Evolutionary conservation across 1,140 invertebrate genomes (phyloP), one percentile per base, ranked within the genome.

Genomic region (Popillia japonica): DNA sequence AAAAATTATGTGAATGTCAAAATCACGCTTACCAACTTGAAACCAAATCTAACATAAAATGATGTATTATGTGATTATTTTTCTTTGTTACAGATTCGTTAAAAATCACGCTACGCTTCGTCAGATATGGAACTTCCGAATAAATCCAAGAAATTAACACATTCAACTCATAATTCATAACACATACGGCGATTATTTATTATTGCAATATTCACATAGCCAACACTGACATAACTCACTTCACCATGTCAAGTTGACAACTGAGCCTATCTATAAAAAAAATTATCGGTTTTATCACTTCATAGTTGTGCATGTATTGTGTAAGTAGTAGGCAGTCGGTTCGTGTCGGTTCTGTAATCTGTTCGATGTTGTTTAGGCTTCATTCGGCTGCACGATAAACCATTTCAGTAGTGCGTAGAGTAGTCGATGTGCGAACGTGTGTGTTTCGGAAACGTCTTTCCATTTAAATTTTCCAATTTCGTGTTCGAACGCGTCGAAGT

Each of bases 201-300:
- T 55, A 55, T 55, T 55, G 48, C 48, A 6, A 55, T 7, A 55
- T n/a, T n/a, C 48, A 17, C 14, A 55, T 6, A 17, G 17, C 14
- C 3, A 14, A 17, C 48, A 17, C 14, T 55, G 48, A 34, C 27
- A 34, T 34, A 34, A 34, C 17, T 55, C 61, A 9, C 61, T 6
- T 34, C 61, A 68, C 61, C 61, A 68, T 68, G 61, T 68, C 61
- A 68, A 68, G 61, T 68, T 68, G 61, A 68, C 61, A 68, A 68
- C 61, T 68, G 22, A 68, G 22, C 27, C 61, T 68, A 68, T 22
- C 61, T 68, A 22, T 68, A 68, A 22, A 68, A n/a, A 34, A 68
- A 68, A 34, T 68, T 68, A 68, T 68, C 61, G 61, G 61, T 68
- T 68, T 68, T 68, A 68, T 68, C 61, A 34, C 48, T 7, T 55